phyloP scores from a whole-genome alignment of 2,888 invertebrate species.

The Laothoe populi region DNA sequence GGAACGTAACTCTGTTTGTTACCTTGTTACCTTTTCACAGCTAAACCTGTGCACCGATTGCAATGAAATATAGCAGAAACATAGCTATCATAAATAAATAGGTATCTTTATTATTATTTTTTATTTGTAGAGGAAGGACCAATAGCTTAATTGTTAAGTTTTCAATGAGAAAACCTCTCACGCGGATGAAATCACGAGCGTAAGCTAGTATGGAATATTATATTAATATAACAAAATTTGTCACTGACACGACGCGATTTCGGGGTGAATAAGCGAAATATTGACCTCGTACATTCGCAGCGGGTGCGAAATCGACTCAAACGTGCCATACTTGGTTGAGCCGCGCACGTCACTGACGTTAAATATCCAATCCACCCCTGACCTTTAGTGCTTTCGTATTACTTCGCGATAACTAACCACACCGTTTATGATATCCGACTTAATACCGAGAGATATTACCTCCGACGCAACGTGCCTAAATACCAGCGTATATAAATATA shows the following conservation, averaged over 20 bases:
- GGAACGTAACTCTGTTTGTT: no score
- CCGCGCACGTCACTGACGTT: slow-evolving; percentile 37
- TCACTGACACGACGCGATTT: neutral
- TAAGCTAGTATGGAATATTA: slow-evolving; percentile 28
- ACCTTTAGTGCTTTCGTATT: slow-evolving; percentile 33
- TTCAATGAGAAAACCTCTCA: no score
- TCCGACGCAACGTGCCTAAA: neutral
- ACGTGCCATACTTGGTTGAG: slow-evolving; percentile 23
- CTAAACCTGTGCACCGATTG: no score
- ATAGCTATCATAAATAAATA: no score
- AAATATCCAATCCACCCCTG: slow-evolving; percentile 33
- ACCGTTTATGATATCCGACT: slow-evolving; percentile 23
- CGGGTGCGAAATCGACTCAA: slow-evolving; percentile 20
- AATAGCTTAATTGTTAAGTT: no score
- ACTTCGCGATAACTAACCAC: slow-evolving; percentile 24
- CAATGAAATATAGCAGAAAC: no score
- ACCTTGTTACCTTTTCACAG: no score
- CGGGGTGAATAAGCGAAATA: slow-evolving; percentile 12
- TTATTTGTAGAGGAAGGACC: no score
- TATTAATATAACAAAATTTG: slow-evolving; percentile 30
- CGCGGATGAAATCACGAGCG: no score
- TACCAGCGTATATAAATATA: neutral
- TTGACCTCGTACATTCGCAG: slow-evolving; percentile 13
- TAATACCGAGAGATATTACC: slow-evolving; percentile 21
- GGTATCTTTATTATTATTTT: no score